These are phyloP conservation scores for Tamias sibiricus DNA, from an alignment of 2,113 vertebrate species.

Conservation along the genomic window DNA sequence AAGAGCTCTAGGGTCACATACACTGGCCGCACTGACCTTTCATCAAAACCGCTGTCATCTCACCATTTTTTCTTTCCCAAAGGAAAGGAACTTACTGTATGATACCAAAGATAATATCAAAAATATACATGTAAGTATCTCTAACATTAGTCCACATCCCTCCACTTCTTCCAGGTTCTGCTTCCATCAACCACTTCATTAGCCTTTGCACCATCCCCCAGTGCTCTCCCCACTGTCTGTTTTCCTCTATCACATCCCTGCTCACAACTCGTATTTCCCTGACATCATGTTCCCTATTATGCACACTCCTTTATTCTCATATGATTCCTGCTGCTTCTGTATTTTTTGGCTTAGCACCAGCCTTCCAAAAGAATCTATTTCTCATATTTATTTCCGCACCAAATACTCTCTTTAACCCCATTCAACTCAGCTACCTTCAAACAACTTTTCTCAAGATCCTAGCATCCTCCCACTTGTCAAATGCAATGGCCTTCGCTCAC, in stretches of 20 bases:
- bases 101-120: background rate
- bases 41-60: background rate
- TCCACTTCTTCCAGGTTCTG: background rate
- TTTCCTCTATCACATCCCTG: background rate
- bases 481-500: background rate
- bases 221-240: rapidly evolving
- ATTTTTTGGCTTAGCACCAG: background rate
- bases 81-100: background rate
- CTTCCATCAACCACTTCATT: background rate
- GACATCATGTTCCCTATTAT: too few species aligned
- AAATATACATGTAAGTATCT: background rate
- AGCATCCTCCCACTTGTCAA: background rate
- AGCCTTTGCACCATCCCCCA: background rate
- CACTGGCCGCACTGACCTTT: background rate
- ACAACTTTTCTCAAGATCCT: background rate
- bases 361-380: background rate
- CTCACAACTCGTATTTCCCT: background rate
- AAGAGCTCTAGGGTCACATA: background rate
- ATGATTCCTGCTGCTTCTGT: background rate
- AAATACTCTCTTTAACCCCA: background rate
- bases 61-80: background rate
- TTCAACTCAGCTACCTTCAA: background rate
- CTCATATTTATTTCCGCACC: background rate
- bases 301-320: background rate
- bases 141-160: background rate